Evolutionary conservation across 2,888 invertebrate genomes (phyloP).

Genomic region (Luffia ferchaultella): DNA sequence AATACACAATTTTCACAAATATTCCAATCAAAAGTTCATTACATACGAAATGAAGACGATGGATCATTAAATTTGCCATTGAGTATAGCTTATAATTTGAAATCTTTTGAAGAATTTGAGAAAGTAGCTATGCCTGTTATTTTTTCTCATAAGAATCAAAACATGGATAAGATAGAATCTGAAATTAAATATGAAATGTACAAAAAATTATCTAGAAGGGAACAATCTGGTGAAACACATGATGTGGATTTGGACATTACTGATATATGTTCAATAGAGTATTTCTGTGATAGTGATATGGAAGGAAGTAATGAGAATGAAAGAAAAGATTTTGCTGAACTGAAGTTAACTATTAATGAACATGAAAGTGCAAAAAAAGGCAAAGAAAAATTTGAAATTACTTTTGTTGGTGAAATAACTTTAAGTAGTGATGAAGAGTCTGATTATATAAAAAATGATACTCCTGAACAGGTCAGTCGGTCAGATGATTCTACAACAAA

Average conservation of each 20-base stretch:
- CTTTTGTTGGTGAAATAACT: constrained; percentile 37
- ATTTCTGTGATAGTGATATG: neutral
- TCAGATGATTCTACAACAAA: too few relatives aligned
- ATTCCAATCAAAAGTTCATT: too few relatives aligned
- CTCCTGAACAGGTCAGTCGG: constrained; percentile 28
- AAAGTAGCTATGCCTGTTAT: constrained; percentile 31
- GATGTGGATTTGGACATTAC: too few relatives aligned
- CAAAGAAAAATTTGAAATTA: constrained; percentile 6
- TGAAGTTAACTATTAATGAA: too few relatives aligned
- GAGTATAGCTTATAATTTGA: constrained; percentile 29
- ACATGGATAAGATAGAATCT: constrained; percentile 9
- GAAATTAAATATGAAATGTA: neutral
- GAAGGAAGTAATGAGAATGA: too few relatives aligned
- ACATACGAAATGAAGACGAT: too few relatives aligned
- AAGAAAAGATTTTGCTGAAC: too few relatives aligned
- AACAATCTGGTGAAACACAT: too few relatives aligned
- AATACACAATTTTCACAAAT: too few relatives aligned
- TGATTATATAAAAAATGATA: constrained; percentile 26
- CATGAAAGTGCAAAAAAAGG: neutral
- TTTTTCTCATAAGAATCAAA: constrained; percentile 23
- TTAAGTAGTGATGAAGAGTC: constrained; percentile 54
- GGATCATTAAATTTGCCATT: too few relatives aligned
- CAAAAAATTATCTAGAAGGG: too few relatives aligned
- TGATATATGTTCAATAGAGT: neutral
- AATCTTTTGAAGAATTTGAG: constrained; percentile 47